Evolutionary conservation across 92 coral and sea anemone genomes (phyloP).

Genomic region (Chrysogorgia sp.): DNA sequence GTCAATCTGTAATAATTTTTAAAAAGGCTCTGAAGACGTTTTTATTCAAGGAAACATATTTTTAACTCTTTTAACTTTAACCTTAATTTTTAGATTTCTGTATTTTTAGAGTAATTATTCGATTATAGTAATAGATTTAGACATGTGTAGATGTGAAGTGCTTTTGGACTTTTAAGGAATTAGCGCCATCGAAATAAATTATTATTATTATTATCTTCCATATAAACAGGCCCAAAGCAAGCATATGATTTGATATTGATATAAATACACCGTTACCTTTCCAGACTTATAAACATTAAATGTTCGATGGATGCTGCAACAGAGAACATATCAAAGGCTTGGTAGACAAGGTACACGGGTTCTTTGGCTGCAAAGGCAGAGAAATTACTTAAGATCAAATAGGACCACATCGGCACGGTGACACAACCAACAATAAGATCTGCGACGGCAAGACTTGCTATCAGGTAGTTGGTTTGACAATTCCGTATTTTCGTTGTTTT

Average conservation of each 20-base stretch:
- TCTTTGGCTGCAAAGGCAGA: background rate
- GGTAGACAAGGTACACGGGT: background rate
- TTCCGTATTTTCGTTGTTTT: slow-evolving; percentile 26
- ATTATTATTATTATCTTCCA: too few species aligned
- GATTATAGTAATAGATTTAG: too few species aligned
- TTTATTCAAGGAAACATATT: too few species aligned
- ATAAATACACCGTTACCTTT: slow-evolving; percentile 3
- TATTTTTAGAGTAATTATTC: too few species aligned
- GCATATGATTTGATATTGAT: background rate
- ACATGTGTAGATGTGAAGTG: too few species aligned
- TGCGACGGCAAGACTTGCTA: slow-evolving; percentile 26
- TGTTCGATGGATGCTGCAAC: slow-evolving; percentile 15
- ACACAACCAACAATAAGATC: slow-evolving; percentile 15
- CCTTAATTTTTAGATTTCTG: too few species aligned
- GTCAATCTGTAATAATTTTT: too few species aligned
- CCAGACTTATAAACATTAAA: slow-evolving; percentile 31
- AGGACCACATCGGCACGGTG: slow-evolving; percentile 12
- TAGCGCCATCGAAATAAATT: too few species aligned
- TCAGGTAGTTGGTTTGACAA: slow-evolving; percentile 12
- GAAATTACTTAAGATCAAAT: background rate
- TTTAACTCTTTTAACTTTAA: too few species aligned
- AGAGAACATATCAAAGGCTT: slow-evolving; percentile 17
- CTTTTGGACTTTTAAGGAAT: too few species aligned
- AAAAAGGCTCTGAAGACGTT: too few species aligned
- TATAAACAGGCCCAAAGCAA: background rate